phyloP scores from a whole-genome alignment of 2,888 invertebrate species.

The Copidosoma aretas region DNA sequence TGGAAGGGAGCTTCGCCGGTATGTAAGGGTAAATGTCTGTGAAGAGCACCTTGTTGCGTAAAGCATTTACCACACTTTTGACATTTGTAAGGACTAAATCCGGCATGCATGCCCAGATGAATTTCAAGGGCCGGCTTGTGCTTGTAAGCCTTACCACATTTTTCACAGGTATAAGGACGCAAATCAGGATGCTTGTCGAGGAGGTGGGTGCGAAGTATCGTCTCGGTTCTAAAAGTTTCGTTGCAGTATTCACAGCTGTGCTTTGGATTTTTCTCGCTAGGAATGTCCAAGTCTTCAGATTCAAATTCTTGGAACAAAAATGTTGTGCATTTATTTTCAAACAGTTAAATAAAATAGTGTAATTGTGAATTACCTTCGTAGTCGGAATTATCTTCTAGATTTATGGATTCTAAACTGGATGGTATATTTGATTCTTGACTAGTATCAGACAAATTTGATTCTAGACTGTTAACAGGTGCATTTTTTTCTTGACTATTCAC shows the following conservation, averaged over 20 bases:
- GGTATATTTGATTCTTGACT: not conserved
- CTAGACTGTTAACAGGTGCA: not conserved
- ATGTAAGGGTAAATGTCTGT: constrained; percentile 70
- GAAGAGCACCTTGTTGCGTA: constrained; percentile 69
- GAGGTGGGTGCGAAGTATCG: constrained; percentile 49
- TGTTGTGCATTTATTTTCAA: not conserved
- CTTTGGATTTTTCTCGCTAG: constrained; percentile 24
- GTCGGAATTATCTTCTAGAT: constrained; percentile 2
- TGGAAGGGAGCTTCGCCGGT: constrained; percentile 69
- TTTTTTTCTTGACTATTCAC: not conserved
- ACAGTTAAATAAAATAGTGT: not conserved
- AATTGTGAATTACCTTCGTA: not conserved
- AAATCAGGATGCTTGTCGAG: constrained; percentile 50
- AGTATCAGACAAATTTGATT: not conserved
- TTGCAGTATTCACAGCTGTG: constrained; percentile 49
- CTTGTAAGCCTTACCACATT: constrained; percentile 70
- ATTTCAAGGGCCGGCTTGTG: constrained; percentile 70
- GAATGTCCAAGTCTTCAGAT: not conserved
- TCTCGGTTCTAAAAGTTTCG: constrained; percentile 49
- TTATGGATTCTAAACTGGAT: not conserved
- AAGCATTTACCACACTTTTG: constrained; percentile 69
- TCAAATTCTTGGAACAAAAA: not conserved
- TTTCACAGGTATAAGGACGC: constrained; percentile 62
- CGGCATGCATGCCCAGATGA: constrained; percentile 69
- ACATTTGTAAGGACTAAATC: constrained; percentile 69